Percentiles rank a stretch among this genome's conserved stretches.
These are phyloP conservation scores for Kradibia gibbosae DNA, from an alignment of 1,140 invertebrate species.

Conservation along the genomic window DNA sequence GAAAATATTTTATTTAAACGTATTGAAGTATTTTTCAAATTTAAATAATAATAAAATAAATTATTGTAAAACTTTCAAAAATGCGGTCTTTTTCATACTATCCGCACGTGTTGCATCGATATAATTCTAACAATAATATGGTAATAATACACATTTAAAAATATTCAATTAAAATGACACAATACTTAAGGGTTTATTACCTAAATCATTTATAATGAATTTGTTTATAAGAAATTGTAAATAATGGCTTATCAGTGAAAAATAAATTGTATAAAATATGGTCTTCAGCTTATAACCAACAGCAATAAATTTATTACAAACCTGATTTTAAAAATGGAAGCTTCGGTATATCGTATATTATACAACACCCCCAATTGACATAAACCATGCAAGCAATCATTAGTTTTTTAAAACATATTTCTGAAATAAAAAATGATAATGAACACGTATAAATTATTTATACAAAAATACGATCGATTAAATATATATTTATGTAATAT, in stretches of 20 bases:
- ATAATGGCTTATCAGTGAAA: too few relatives aligned
- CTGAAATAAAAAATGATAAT: constrained; percentile 16
- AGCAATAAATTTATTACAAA: background rate
- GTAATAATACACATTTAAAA: too few relatives aligned
- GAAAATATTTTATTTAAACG: too few relatives aligned
- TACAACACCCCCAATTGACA: constrained; percentile 29
- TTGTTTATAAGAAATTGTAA: too few relatives aligned
- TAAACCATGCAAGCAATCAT: background rate
- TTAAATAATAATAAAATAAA: too few relatives aligned
- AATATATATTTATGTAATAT: background rate
- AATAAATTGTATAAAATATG: too few relatives aligned
- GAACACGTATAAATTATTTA: background rate
- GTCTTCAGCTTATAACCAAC: background rate
- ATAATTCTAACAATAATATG: too few relatives aligned
- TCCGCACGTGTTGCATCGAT: background rate
- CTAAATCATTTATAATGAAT: too few relatives aligned
- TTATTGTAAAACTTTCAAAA: too few relatives aligned
- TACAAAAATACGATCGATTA: background rate
- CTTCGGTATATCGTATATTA: background rate
- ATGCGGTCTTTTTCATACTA: constrained; percentile 21
- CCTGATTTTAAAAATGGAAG: background rate
- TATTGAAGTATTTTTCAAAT: too few relatives aligned
- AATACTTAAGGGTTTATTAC: too few relatives aligned
- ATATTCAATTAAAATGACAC: too few relatives aligned
- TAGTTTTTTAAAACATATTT: background rate